Evolutionary conservation across 2,113 vertebrate species (phyloP).

Genomic region (Clarias gariepinus): DNA sequence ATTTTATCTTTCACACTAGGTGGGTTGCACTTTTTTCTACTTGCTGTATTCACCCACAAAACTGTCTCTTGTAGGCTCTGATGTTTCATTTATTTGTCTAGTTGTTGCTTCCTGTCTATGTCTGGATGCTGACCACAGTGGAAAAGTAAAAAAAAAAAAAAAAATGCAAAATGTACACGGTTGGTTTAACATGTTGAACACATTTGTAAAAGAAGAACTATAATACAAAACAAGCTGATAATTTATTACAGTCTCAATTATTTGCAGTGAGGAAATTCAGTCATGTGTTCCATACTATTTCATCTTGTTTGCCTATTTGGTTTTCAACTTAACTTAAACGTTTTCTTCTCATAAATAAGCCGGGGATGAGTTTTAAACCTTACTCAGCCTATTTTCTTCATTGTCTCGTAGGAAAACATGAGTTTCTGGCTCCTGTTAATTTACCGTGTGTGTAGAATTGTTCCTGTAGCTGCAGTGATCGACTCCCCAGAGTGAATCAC

Average conservation of each 20-base stretch:
- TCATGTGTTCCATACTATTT: background rate
- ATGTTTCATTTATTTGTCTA: background rate
- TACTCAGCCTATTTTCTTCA: no score
- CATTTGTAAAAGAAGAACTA: background rate
- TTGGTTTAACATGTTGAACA: background rate
- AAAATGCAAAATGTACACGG: background rate
- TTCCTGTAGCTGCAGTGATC: background rate
- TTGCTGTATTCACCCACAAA: background rate
- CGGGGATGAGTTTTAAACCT: background rate
- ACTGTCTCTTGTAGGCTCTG: background rate
- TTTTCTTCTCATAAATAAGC: background rate
- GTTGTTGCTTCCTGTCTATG: background rate
- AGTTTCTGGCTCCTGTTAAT: background rate
- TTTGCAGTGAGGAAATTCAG: background rate
- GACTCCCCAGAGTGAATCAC: background rate
- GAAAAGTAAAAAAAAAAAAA: background rate
- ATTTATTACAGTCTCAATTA: no score
- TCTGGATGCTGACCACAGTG: background rate
- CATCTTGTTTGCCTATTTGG: background rate
- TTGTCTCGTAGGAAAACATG: background rate
- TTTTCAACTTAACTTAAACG: background rate
- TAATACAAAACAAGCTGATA: background rate
- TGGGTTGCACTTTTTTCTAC: background rate
- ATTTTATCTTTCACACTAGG: background rate
- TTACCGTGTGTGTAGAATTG: background rate